Evolutionary conservation across 2,888 invertebrate genomes (phyloP), one percentile per base, ranked within the genome.

Genomic region (Chymomyza fuscimana): DNA sequence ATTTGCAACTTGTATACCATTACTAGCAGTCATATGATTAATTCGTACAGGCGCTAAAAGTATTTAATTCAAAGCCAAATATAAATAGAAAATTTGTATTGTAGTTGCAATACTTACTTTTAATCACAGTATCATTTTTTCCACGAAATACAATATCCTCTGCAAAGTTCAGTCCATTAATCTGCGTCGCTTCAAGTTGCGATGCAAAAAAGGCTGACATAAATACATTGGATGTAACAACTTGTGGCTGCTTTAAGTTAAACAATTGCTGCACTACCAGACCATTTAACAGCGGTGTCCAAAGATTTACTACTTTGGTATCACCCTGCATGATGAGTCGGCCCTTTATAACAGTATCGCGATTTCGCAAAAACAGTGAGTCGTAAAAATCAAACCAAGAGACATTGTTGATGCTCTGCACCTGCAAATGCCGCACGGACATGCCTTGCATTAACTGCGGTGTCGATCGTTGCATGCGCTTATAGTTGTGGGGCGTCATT

Each of bases 41-140:
- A 91, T 89, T 46, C 79, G 77, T 2, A 91, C 90, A 15, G 91
- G 90, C 19, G 90, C 91, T 91, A 46, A 22, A 65, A 46, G n/a
- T 58, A 68, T 4, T n/a, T 32, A 66, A 58, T 16, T 10, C 0
- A 50, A 1, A 19, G 12, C 19, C 12, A 19, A 10, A 22, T 50
- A 50, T 4, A 16, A 22, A 46, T 22, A 58, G 2, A 50, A 32
- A 1, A 25, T 25, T 3, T 7, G 22, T 19, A 7, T 32, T 22
- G 50, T 16, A 2, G 19, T 2, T 56, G 54, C 2, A 56, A 16
- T 19, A 80, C 81, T 81, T 71, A 90, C 90, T 79, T 66, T 87
- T 81, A 4, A 91, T 84, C 25, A 82, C 61, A 15, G 80, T 81
- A 9, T 88, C 73, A 5, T 70, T 73, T n/a, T 61, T 52, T 2